These are phyloP conservation scores for Aythya fuligula DNA, from an alignment of 2,797 vertebrate species.

Conservation along the genomic window DNA sequence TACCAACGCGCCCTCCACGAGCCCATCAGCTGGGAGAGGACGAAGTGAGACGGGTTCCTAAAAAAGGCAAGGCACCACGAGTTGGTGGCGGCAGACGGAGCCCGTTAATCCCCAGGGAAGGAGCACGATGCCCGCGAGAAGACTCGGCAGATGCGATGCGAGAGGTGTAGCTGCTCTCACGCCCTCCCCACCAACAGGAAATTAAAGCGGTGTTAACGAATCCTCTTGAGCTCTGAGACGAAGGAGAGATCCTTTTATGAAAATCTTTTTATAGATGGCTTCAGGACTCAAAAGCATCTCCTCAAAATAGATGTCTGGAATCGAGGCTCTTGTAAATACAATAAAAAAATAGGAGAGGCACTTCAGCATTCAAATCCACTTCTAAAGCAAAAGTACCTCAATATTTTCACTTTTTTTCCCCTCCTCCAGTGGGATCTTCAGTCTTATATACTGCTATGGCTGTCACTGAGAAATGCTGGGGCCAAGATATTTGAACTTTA, in stretches of 20 bases:
- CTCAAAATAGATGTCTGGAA: background rate
- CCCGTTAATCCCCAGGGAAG: background rate
- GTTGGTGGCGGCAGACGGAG: background rate
- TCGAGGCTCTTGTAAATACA: background rate
- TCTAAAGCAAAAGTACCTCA: background rate
- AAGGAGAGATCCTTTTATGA: background rate
- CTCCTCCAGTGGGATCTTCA: background rate
- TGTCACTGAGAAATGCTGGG: background rate
- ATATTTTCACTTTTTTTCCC: background rate
- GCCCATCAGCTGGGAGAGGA: background rate
- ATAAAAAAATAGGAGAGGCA: background rate
- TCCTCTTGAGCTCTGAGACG: background rate
- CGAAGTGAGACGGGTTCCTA: background rate
- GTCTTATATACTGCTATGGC: rapidly evolving
- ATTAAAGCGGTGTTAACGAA: background rate
- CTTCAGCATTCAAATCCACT: background rate
- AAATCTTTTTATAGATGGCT: background rate
- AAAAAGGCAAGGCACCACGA: background rate
- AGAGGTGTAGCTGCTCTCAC: background rate
- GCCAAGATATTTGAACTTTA: background rate
- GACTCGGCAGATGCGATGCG: background rate
- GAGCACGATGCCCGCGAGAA: rapidly evolving
- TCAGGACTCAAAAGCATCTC: background rate
- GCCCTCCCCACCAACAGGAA: background rate
- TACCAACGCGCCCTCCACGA: background rate